A percentile compares a stretch with the other conserved stretches of the same genome.
These are phyloP conservation scores for Anthophora plumipes DNA, from an alignment of 2,888 invertebrate genomes.

Conservation along the genomic window DNA sequence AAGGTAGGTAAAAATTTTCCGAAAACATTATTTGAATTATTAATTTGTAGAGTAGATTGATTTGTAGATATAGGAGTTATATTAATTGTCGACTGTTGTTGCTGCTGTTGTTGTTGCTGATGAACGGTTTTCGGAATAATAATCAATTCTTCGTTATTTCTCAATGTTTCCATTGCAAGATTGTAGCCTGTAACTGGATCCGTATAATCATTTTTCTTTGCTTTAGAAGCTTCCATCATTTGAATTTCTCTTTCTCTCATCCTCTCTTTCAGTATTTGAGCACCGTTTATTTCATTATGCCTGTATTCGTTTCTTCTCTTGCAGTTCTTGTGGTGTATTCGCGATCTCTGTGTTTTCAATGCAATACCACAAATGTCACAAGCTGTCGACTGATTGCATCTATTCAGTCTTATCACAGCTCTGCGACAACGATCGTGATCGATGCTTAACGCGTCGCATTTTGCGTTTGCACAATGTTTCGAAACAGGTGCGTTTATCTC, in stretches of 20 bases:
- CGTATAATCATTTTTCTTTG: conserved; percentile 75
- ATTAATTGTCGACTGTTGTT: conserved; percentile 59
- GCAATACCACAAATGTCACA: conserved; percentile 80
- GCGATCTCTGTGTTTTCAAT: conserved; percentile 75
- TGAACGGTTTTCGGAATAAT: conserved; percentile 76
- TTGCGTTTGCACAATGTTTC: conserved; percentile 76
- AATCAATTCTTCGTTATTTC: conserved; percentile 80
- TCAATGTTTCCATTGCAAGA: conserved; percentile 76
- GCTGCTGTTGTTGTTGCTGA: conserved; percentile 41
- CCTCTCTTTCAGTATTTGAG: conserved; percentile 75
- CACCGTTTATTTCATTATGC: conserved; percentile 76
- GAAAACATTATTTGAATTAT: conserved; percentile 61
- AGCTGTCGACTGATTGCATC: conserved; percentile 61
- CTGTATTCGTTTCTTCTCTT: conserved; percentile 75
- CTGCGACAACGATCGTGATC: conserved; percentile 81
- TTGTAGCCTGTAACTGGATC: conserved; percentile 75
- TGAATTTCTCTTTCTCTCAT: conserved; percentile 81
- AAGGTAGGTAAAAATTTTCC: conserved; percentile 68
- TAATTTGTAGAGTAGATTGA: conserved; percentile 42
- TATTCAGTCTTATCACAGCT: conserved; percentile 67
- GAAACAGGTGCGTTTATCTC: conserved; percentile 79
- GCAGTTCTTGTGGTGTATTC: conserved; percentile 78
- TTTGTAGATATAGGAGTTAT: conserved; percentile 60
- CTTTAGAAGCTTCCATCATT: conserved; percentile 74
- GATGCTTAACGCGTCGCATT: conserved; percentile 79